These are phyloP conservation scores for Tiliqua scincoides DNA, from an alignment of 2,113 vertebrate species.

Conservation along the genomic window DNA sequence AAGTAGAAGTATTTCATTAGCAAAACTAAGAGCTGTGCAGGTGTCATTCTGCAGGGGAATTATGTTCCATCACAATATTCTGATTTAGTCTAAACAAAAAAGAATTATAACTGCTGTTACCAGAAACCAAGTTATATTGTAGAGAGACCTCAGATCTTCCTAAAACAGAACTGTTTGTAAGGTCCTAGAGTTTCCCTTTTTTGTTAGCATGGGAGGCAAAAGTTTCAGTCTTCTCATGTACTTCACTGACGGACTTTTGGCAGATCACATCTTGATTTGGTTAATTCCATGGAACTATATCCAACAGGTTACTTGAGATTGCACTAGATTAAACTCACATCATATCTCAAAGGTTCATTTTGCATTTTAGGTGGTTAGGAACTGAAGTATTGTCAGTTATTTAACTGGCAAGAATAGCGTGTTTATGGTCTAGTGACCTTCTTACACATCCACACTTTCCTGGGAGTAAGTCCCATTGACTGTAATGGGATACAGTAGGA, in stretches of 20 bases:
- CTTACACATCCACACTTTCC: too few relatives aligned
- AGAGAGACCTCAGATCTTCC: not conserved
- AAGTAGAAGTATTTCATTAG: not conserved
- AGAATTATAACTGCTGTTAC: not conserved
- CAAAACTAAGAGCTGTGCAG: not conserved
- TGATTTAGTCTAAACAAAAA: not conserved
- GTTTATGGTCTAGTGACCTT: constrained; percentile 68
- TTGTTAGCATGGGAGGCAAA: not conserved
- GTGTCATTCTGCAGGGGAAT: not conserved
- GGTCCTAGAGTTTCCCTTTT: constrained; percentile 14
- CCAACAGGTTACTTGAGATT: not conserved
- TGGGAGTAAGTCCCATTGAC: too few relatives aligned
- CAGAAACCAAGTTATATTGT: not conserved
- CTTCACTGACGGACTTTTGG: constrained; percentile 37
- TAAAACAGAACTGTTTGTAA: not conserved
- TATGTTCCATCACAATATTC: not conserved
- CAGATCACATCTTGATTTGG: constrained; percentile 42
- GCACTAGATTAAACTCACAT: not conserved
- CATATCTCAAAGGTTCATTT: constrained; percentile 26
- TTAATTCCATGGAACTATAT: constrained; percentile 31
- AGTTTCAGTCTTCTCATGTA: not conserved
- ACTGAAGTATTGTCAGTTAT: constrained; percentile 43
- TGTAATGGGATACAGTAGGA: too few relatives aligned
- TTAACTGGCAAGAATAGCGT: constrained; percentile 51
- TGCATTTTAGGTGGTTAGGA: not conserved